Percentiles rank a stretch among this genome's conserved stretches.
phyloP scores from a whole-genome alignment of 2,113 vertebrate genomes.

The Pelmatolapia mariae region DNA sequence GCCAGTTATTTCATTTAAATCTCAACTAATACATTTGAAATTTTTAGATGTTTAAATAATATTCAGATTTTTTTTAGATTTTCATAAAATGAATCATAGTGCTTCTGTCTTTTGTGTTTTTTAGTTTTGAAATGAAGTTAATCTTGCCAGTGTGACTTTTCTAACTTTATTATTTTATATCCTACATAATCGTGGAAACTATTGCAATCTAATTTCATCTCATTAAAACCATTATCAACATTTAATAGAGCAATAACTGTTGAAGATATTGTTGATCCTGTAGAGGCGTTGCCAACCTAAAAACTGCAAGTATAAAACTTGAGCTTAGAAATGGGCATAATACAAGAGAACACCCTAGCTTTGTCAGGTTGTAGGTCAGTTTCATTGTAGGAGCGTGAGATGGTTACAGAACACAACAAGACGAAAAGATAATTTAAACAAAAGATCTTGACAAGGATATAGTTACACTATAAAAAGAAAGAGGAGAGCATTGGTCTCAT shows the following conservation, averaged over 20 bases:
- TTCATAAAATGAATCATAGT: background rate
- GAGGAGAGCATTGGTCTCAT: background rate
- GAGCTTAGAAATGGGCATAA: constrained; percentile 2
- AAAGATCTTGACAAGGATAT: constrained; percentile 31
- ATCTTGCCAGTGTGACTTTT: background rate
- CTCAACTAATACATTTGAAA: background rate
- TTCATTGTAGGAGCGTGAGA: constrained; percentile 33
- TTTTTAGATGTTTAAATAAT: background rate
- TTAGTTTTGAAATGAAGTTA: background rate
- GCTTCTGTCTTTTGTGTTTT: background rate
- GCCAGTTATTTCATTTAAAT: background rate
- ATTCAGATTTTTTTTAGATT: background rate
- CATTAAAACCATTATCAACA: background rate
- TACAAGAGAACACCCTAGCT: constrained; percentile 25
- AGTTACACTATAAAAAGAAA: constrained; percentile 62
- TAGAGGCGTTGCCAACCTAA: constrained; percentile 19
- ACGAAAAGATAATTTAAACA: constrained; percentile 41
- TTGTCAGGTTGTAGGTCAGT: constrained; percentile 70
- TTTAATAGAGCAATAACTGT: background rate
- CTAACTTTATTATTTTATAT: background rate
- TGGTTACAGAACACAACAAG: constrained; percentile 5
- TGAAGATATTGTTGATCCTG: background rate
- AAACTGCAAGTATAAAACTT: background rate
- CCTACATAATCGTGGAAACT: background rate
- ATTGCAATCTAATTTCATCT: background rate